phyloP scores from a whole-genome alignment of 2,888 invertebrate genomes.

The Pyralis farinalis region DNA sequence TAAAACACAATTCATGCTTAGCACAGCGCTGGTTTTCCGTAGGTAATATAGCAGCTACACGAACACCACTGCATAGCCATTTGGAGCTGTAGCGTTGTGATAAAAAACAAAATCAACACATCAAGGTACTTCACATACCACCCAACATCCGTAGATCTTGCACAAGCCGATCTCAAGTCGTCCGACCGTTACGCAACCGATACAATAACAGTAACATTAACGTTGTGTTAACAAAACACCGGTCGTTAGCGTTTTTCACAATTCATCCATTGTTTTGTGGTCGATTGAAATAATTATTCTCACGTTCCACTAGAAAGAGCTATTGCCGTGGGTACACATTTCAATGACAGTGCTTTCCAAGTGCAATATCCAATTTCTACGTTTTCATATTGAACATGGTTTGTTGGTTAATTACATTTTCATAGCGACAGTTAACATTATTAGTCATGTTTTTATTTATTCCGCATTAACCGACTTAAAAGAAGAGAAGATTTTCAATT shows the following conservation, averaged over 20 bases:
- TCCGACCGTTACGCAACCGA: slow-evolving; percentile 39
- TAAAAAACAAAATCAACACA: not conserved
- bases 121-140: slow-evolving; percentile 1
- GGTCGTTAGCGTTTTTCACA: slow-evolving; percentile 48
- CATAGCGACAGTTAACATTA: too few relatives aligned
- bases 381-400: not conserved
- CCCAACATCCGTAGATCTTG: slow-evolving; percentile 9
- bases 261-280: slow-evolving; percentile 55
- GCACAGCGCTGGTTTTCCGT: too few relatives aligned
- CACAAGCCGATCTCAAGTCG: slow-evolving; percentile 20
- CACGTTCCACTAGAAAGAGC: slow-evolving; percentile 57
- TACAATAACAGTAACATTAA: slow-evolving; percentile 47
- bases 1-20: too few relatives aligned
- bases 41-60: too few relatives aligned
- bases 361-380: slow-evolving; percentile 10
- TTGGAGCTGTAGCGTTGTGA: too few relatives aligned
- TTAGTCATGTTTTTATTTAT: too few relatives aligned
- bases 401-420: too few relatives aligned
- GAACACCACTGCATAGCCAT: too few relatives aligned
- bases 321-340: slow-evolving; percentile 27
- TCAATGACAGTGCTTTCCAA: slow-evolving; percentile 20
- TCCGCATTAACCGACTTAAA: too few relatives aligned
- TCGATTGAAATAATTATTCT: slow-evolving; percentile 51
- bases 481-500: too few relatives aligned
- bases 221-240: slow-evolving; percentile 52